phyloP scores from a whole-genome alignment of 2,797 vertebrate species.

The Thalassophryne amazonica region DNA sequence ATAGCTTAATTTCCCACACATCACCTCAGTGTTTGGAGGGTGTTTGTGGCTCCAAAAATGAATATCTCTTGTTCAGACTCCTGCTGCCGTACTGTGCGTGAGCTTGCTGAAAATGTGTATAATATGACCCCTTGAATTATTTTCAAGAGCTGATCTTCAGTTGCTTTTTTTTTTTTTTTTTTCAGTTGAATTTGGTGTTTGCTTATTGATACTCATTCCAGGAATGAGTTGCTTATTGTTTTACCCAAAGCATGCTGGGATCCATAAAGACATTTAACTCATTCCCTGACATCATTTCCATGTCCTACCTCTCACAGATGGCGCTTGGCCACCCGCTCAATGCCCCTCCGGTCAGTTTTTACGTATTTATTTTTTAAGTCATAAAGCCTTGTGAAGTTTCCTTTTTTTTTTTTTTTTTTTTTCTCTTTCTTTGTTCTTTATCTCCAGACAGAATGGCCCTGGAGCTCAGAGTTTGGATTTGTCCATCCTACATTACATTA shows the following conservation, averaged over 20 bases:
- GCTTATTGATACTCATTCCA: constrained; percentile 17
- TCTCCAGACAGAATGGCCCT: constrained; percentile 81
- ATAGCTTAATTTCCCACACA: too few relatives aligned
- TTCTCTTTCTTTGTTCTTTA: constrained; percentile 41
- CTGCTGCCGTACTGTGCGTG: too few relatives aligned
- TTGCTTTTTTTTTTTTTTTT: constrained; percentile 11
- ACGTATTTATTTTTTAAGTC: too few relatives aligned
- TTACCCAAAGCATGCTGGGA: constrained; percentile 70
- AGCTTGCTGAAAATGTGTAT: too few relatives aligned
- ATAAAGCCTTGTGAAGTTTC: constrained; percentile 61
- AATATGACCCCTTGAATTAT: background rate
- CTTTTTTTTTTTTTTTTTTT: constrained; percentile 4
- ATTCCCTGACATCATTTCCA: constrained; percentile 69
- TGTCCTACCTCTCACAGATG: constrained; percentile 75
- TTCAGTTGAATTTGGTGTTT: constrained; percentile 9
- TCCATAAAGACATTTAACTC: constrained; percentile 38
- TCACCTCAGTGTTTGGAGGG: too few relatives aligned
- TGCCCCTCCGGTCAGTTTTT: constrained; percentile 78
- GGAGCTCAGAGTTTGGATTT: constrained; percentile 66
- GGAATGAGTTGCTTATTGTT: constrained; percentile 27
- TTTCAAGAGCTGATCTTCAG: constrained; percentile 35
- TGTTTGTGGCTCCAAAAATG: too few relatives aligned
- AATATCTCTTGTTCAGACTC: too few relatives aligned
- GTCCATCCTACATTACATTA: constrained; percentile 40
- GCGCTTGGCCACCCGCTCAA: constrained; percentile 70